Conservation (phyloP, 2,113 vertebrate genomes). For the Panthera tigris region DNA sequence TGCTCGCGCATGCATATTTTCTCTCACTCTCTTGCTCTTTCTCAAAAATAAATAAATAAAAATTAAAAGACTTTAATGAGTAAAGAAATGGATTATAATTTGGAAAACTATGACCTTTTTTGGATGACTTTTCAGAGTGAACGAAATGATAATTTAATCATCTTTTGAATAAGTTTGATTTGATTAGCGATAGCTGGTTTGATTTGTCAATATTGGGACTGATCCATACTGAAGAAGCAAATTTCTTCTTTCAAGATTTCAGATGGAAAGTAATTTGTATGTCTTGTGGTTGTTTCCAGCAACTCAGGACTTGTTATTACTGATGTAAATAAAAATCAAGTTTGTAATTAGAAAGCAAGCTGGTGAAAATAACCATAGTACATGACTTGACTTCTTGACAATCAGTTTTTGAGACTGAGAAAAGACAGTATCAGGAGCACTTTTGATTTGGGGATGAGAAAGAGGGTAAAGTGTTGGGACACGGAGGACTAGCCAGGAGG, state of each 20-base stretch:
- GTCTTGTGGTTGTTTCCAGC: background rate
- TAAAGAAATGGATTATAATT: background rate
- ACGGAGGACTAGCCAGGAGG: background rate
- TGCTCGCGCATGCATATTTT: too few relatives aligned
- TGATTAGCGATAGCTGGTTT: background rate
- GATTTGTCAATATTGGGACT: background rate
- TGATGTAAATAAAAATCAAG: background rate
- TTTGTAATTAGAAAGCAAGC: slow-evolving; percentile 13
- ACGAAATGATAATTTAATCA: background rate
- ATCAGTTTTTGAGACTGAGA: background rate
- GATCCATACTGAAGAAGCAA: background rate
- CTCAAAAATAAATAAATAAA: too few relatives aligned
- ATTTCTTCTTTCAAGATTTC: slow-evolving; percentile 25
- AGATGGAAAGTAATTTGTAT: background rate
- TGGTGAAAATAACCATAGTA: background rate
- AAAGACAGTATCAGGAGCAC: background rate
- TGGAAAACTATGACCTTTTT: background rate
- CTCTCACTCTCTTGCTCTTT: too few relatives aligned
- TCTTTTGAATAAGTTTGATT: slow-evolving; percentile 18
- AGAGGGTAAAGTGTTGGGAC: background rate
- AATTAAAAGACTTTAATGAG: too few relatives aligned
- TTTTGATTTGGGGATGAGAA: background rate
- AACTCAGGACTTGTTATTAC: slow-evolving; percentile 30
- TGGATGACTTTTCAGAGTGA: background rate
- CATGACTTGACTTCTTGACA: background rate